phyloP scores from a whole-genome alignment of 2,888 invertebrate genomes.

The Chrysolina americana region DNA sequence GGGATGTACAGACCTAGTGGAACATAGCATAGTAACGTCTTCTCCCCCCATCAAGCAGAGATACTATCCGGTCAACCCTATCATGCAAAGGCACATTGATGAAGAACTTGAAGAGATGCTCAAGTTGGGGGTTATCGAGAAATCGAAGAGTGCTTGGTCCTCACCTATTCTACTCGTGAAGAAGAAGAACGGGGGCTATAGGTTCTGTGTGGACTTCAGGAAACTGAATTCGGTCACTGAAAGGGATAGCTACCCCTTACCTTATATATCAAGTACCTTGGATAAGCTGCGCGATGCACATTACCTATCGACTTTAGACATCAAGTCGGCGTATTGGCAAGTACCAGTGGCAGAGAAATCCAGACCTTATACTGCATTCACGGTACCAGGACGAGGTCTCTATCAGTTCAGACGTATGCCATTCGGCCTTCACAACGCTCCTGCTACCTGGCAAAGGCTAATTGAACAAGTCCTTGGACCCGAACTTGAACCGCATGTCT shows the following conservation, averaged over 20 bases:
- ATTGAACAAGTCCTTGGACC: no score
- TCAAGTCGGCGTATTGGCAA: no score
- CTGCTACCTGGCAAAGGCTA: no score
- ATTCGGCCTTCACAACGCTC: no score
- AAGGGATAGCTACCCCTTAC: constrained; percentile 38
- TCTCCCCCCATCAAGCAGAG: constrained; percentile 39
- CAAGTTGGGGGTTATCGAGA: constrained; percentile 51
- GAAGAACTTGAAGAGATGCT: constrained; percentile 39
- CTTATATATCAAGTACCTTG: constrained; percentile 30
- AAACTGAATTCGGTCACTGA: constrained; percentile 38
- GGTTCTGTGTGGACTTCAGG: constrained; percentile 58
- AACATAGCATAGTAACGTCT: constrained; percentile 36
- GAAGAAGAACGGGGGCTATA: constrained; percentile 52
- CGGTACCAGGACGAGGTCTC: no score
- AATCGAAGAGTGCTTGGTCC: constrained; percentile 55
- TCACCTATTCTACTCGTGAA: constrained; percentile 55
- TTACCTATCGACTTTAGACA: constrained; percentile 37
- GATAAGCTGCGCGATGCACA: constrained; percentile 20
- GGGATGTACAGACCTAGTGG: constrained; percentile 29
- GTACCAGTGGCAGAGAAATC: no score
- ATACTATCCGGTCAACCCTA: constrained; percentile 36
- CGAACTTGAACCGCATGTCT: no score
- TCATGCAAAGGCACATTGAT: constrained; percentile 34
- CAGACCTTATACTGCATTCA: no score
- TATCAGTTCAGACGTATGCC: no score